A percentile compares a stretch with the other conserved stretches of the same genome.
These are phyloP conservation scores for Philopedon plagiatum DNA, from an alignment of 2,888 invertebrate species.

Conservation along the genomic window DNA sequence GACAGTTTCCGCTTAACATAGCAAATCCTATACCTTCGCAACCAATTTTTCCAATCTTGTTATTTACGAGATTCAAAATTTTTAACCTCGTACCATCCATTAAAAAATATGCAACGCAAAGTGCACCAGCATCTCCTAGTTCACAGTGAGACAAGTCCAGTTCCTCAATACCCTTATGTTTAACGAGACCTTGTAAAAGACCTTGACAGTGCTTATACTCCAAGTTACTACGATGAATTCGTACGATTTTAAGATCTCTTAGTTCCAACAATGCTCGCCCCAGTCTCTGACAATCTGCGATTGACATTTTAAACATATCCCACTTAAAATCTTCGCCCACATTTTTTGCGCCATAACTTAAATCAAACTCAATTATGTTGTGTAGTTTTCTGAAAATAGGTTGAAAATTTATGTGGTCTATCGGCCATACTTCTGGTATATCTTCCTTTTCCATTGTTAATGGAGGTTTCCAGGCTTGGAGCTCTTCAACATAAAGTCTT, in stretches of 20 bases:
- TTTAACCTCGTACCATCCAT: slow-evolving; percentile 69
- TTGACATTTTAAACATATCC: slow-evolving; percentile 75
- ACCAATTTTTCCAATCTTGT: slow-evolving; percentile 57
- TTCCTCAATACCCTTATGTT: slow-evolving; percentile 69
- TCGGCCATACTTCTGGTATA: slow-evolving; percentile 64
- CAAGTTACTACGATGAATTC: slow-evolving; percentile 75
- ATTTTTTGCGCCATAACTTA: slow-evolving; percentile 69
- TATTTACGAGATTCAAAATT: slow-evolving; percentile 71
- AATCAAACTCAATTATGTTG: slow-evolving; percentile 71
- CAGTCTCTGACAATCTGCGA: slow-evolving; percentile 73
- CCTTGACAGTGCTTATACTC: slow-evolving; percentile 74
- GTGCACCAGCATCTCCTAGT: slow-evolving; percentile 75
- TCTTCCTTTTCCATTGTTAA: slow-evolving; percentile 65
- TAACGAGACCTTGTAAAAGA: slow-evolving; percentile 70
- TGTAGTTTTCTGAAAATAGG: slow-evolving; percentile 71
- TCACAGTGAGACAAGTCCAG: slow-evolving; percentile 78
- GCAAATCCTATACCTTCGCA: slow-evolving; percentile 65
- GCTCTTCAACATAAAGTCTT: slow-evolving; percentile 70
- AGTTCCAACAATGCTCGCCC: slow-evolving; percentile 68
- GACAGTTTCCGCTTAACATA: slow-evolving; percentile 55
- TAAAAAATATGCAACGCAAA: slow-evolving; percentile 75
- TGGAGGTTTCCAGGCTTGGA: slow-evolving; percentile 73
- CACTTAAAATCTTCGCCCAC: slow-evolving; percentile 72
- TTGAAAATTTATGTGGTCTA: slow-evolving; percentile 75
- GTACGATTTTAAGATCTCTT: slow-evolving; percentile 70